These are phyloP conservation scores for Andrena chrysosceles DNA, from an alignment of 2,888 invertebrate genomes.

Conservation along the genomic window DNA sequence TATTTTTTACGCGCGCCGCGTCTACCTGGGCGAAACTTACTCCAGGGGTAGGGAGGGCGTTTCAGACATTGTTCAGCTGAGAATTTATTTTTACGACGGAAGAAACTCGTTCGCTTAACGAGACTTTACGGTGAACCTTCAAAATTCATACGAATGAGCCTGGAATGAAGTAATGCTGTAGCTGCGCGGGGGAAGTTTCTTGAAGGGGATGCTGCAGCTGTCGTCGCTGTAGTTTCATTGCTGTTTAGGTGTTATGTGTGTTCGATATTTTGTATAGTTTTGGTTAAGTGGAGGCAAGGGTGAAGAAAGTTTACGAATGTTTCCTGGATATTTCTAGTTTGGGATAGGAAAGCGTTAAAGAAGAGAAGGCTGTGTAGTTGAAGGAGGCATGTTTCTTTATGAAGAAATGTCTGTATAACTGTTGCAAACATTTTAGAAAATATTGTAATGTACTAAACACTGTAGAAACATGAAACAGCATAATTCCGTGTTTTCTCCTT, in stretches of 20 bases:
- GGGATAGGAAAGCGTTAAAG: neutral
- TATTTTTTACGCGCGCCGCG: conserved; percentile 18
- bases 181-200: neutral
- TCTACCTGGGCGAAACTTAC: conserved; percentile 24
- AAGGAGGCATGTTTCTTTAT: no score
- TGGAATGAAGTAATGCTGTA: conserved; percentile 4
- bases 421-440: no score
- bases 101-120: conserved; percentile 19
- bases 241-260: neutral
- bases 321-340: neutral
- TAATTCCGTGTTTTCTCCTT: no score
- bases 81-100: conserved; percentile 41
- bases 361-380: no score
- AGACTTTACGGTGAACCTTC: conserved; percentile 34
- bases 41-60: neutral
- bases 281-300: no score
- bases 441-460: no score
- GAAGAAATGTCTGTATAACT: no score
- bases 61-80: conserved; percentile 19
- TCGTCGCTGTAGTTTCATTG: neutral
- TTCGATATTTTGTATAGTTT: no score
- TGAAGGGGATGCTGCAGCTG: no score
- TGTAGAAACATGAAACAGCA: no score
- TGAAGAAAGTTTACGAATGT: no score
- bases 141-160: conserved; percentile 38